Percentiles rank a stretch among this genome's conserved stretches.
Conservation (phyloP, 1,140 invertebrate genomes). For the Camponotus floridanus region DNA sequence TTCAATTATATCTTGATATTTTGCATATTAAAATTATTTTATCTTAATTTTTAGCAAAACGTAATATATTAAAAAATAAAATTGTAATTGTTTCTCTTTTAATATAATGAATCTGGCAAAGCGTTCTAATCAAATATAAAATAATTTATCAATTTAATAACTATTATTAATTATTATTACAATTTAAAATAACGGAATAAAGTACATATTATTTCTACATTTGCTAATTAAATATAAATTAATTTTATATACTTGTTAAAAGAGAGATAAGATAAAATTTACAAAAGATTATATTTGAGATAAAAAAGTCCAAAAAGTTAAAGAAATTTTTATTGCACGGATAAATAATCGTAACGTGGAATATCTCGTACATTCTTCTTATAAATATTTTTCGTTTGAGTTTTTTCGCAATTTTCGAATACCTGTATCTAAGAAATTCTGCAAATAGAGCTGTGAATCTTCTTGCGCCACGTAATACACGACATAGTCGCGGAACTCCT, state of each 20-base stretch:
- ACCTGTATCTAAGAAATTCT: constrained; percentile 35
- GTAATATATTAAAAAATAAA: not conserved
- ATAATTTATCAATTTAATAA: not conserved
- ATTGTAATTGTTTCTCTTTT: not conserved
- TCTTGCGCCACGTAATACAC: constrained; percentile 81
- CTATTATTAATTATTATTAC: not conserved
- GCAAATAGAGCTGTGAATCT: constrained; percentile 1
- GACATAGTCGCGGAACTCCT: constrained; percentile 81
- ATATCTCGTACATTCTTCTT: not conserved
- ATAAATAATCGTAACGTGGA: not conserved
- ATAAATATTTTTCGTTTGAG: not conserved
- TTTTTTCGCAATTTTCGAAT: not conserved
- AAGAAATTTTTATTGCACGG: not conserved
- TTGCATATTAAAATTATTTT: not conserved
- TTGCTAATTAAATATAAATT: not conserved
- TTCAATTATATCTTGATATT: constrained; percentile 4
- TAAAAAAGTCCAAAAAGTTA: not conserved
- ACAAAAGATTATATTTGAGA: not conserved
- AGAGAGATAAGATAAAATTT: not conserved
- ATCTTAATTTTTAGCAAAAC: not conserved
- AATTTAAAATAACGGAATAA: not conserved
- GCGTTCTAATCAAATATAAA: not conserved
- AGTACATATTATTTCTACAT: not conserved
- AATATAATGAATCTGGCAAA: not conserved
- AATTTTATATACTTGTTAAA: constrained; percentile 1